Conservation (phyloP, 2,888 invertebrate genomes). For the Drosophila antonietae region DNA sequence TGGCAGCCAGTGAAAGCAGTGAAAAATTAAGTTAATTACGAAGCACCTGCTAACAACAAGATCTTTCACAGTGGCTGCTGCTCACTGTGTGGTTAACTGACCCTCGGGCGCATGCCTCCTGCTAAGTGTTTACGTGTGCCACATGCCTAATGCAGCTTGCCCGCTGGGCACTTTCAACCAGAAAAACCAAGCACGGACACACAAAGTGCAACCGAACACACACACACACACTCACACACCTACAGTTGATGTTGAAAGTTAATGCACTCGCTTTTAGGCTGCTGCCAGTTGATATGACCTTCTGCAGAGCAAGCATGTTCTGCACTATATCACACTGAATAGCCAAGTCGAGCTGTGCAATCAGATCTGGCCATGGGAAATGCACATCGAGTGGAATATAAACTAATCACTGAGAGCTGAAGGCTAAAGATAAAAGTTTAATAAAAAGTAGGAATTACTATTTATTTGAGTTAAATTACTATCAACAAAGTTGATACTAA, state of each 20-base stretch:
- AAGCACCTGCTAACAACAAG: constrained; percentile 39
- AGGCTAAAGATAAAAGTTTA: too few species aligned
- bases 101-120: constrained; percentile 32
- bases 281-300: constrained; percentile 20
- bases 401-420: neutral
- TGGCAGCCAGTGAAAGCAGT: constrained; percentile 47
- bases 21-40: constrained; percentile 67
- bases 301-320: neutral
- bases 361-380: neutral
- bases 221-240: neutral
- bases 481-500: too few species aligned
- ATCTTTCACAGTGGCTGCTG: neutral
- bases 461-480: too few species aligned
- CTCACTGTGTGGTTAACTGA: constrained; percentile 17
- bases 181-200: constrained; percentile 27
- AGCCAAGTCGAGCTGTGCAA: neutral
- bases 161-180: constrained; percentile 36
- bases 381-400: neutral
- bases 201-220: constrained; percentile 39
- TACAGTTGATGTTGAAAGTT: constrained; percentile 16
- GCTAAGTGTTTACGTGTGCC: constrained; percentile 78
- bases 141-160: constrained; percentile 60
- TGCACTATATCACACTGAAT: neutral
- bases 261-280: constrained; percentile 25
- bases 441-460: neutral